Evolutionary conservation across 1,140 invertebrate species (phyloP).

Genomic region (Papilio polyxenes): DNA sequence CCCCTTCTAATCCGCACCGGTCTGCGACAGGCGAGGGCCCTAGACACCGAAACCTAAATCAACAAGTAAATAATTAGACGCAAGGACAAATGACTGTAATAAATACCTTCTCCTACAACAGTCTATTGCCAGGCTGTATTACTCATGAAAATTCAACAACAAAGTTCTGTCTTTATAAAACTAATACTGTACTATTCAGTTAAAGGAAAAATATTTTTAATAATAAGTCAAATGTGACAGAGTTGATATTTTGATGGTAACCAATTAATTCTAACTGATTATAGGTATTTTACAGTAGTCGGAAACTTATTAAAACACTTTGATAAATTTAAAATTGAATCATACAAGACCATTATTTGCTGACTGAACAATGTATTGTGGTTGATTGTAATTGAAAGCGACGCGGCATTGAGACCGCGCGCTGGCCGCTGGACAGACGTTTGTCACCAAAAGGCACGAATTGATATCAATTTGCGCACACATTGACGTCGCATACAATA

Average conservation of each 20-base stretch:
- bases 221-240: too few species aligned
- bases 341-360: background rate
- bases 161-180: too few species aligned
- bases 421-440: background rate
- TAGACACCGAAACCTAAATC: conserved; percentile 19
- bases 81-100: conserved; percentile 10
- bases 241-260: too few species aligned
- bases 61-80: background rate
- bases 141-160: background rate
- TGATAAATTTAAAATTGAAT: background rate
- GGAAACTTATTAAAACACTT: too few species aligned
- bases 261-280: background rate
- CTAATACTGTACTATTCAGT: too few species aligned
- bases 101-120: background rate
- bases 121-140: background rate
- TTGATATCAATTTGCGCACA: conserved; percentile 14
- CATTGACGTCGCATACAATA: background rate
- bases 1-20: conserved; percentile 17
- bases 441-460: conserved; percentile 7
- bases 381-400: background rate
- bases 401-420: background rate
- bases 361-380: conserved; percentile 10
- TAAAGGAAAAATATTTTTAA: too few species aligned
- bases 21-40: conserved; percentile 4
- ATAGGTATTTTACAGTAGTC: background rate